Evolutionary conservation across 2,797 vertebrate species (phyloP), one percentile per base, ranked within the genome.

Genomic region (Vipera latastei): DNA sequence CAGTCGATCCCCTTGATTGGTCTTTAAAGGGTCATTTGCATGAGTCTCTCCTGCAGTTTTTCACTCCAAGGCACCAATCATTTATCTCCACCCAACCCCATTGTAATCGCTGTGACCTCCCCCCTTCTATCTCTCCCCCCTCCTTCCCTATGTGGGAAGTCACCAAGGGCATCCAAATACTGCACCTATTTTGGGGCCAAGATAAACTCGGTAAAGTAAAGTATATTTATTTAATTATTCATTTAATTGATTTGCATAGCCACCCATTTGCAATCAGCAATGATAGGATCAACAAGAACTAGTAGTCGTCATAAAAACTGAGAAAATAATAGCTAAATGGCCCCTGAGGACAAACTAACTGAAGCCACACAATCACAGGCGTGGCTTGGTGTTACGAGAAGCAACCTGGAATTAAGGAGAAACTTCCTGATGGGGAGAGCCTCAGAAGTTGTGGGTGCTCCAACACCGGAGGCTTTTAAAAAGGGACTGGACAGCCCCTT

Each of bases 1-100:
- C 8, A 6, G 65, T 38, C 8, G 16, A 32, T 38, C n/a, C 28
- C 2, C 65, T 73, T 73, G 22, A 73, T 38, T 38, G 18, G 16
- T 20, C 32, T 73, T 73, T 88, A 6, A 91, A 59, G 61, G 91
- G 55, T n/a, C 28, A 90, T 95, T 91, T 95, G 60, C 93, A 92
- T 93, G 90, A 53, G 61, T 0, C 0, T 32, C 90, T 92, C 51
- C 44, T 2, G 87, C 13, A 20, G 73, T 92, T 88, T 1, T 8
- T 93, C 93, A 94, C 48, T 90, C 25, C 57, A 51, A 53, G 56
- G 14, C 4, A 63, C 5, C 69, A 0, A 56, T 92, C 89, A 89
- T 3, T 12, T 32, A 86, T 38, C 4, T 4, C 55, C 92, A 93
- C 1, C 51, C 85, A 12, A 18, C 12, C 61, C 2, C 26, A 48